Percentiles rank a stretch among this genome's conserved stretches.
phyloP scores from a whole-genome alignment of 2,888 invertebrate genomes.

The Heliconius charithonia region DNA sequence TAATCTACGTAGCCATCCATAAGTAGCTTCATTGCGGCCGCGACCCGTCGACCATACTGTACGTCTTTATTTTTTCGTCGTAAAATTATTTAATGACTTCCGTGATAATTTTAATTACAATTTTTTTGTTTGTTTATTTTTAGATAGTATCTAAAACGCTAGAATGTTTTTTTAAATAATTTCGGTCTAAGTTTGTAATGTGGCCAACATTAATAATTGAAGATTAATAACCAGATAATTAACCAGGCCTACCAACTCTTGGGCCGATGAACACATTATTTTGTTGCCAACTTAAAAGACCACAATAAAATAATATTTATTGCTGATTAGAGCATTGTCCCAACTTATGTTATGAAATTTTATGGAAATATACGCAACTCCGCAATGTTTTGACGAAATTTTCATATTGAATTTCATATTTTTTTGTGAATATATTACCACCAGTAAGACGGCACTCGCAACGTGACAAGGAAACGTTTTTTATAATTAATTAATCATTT shows the following conservation, averaged over 20 bases:
- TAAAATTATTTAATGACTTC: constrained; percentile 17
- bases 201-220: neutral
- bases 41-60: neutral
- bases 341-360: neutral
- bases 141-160: constrained; percentile 7
- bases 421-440: neutral
- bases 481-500: constrained; percentile 34
- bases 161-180: constrained; percentile 11
- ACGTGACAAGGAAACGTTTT: constrained; percentile 30
- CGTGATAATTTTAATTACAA: constrained; percentile 7
- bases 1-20: neutral
- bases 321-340: neutral
- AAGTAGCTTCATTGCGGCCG: neutral
- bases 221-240: neutral
- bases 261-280: neutral
- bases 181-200: constrained; percentile 20
- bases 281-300: neutral
- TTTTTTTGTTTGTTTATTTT: constrained; percentile 9
- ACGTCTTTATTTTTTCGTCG: neutral
- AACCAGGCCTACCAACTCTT: constrained; percentile 20
- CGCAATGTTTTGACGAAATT: neutral
- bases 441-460: constrained; percentile 41
- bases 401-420: neutral
- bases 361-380: neutral
- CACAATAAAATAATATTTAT: neutral